Evolutionary conservation across 2,797 vertebrate species (phyloP), one percentile per base, ranked within the genome.

Genomic region (Rhyacichthys aspro): DNA sequence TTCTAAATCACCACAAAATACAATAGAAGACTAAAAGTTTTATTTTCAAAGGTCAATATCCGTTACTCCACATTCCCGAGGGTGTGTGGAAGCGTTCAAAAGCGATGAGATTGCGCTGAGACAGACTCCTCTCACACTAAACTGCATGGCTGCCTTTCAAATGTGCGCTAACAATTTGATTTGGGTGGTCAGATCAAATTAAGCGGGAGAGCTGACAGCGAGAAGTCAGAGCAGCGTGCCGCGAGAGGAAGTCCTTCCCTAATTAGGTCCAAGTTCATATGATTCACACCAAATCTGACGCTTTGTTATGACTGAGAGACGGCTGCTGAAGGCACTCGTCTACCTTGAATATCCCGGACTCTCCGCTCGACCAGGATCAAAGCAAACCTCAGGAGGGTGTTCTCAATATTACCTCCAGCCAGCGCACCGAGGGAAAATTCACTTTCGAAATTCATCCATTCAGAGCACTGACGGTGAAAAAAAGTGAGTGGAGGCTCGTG

Each of bases 141-240:
- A 18, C 63, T 17, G 55, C 36, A n/a, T 18, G 10, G 9, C 36
- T 18, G 49, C 47, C 15, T 55, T 46, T 50, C 41, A 18, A 62
- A 52, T 55, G 55, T 53, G 19, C 9, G 36, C 50, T 55, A 73
- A 55, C 47, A 10, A 67, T 64, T 42, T 54, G 43, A 79, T 67
- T 64, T 68, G 56, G 44, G 58, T 2, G 45, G 28, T 64, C 53
- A 8, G 33, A 69, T 64, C 55, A 17, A 58, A 61, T 67, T 45
- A 68, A 57, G 3, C 55, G 14, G 33, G 36, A 5, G 18, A 44
- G 44, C 56, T 11, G 52, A 65, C 44, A 32, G 47, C 0, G 19
- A 46, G 34, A 48, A 8, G 49, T 65, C 53, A 12, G 11, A 46
- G 38, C 42, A 3, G 12, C 2, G 16, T 41, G 55, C 14, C 33